Base-by-base conservation (phyloP, 2,113 vertebrate species). In the Odocoileus hemionus region DNA sequence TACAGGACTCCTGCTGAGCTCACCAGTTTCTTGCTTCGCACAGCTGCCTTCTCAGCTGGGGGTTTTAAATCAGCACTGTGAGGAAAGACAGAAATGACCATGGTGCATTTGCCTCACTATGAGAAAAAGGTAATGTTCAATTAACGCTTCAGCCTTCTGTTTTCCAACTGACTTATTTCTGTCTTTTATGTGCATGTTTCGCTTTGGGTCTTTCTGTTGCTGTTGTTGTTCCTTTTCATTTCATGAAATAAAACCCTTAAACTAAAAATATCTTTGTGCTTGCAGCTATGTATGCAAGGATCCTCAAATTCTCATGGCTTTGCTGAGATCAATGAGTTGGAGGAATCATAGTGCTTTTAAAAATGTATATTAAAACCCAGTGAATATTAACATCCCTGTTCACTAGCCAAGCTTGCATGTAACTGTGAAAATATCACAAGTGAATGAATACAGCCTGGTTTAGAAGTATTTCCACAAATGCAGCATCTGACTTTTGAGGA, bases 21-120 rank as follows among this genome's bases (percentile, higher is more conserved):
- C 97, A 74, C 98, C 90, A 98, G 97, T 87, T 97, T 79, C 89
- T 96, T 78, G 94, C 60, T 98, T 92, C 39, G 96, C 98, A 91
- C 98, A 98, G 98, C 98, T 98, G 98, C 97, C 97, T 98, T 98
- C 98, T 98, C 98, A 98, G 98, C 76, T 98, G 98, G 97, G 93
- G 94, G 74, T 67, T 98, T 94, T 97, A 98, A 98, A 98, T 97
- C 98, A 98, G 90, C 23, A 0, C 97, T 96, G 96, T 90, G 95
- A 97, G 93, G 97, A 97, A 55, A 98, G 96, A 84, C n/a, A 98
- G 96, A 95, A 96, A 98, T 97, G 98, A 95, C 97, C 98, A 64
- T 80, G 91, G 95, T 88, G 70, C 85, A 64, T 96, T 98, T 98
- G 90, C 84, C 91, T 98, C 95, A 67, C 55, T 96, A 6, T 43